Conservation (phyloP, 2,797 vertebrate genomes). For the Mormyrus proboscirostris region DNA sequence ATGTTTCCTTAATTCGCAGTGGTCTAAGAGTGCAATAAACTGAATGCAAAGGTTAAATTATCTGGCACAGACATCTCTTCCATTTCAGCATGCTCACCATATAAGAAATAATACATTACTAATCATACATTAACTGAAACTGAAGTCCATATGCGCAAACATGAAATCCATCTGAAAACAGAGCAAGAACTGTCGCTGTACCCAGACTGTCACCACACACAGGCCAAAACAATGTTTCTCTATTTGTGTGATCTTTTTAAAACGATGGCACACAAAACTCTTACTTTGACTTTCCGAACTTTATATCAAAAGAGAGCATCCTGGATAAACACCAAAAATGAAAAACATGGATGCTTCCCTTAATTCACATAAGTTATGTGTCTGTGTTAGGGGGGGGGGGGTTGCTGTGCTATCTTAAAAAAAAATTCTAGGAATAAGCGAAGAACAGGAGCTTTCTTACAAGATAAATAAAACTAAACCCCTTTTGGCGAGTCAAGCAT, state of each 20-base stretch:
- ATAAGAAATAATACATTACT: neutral
- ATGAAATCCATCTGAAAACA: neutral
- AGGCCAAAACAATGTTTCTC: neutral
- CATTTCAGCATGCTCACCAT: conserved; percentile 3
- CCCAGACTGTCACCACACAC: neutral
- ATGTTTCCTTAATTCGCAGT: neutral
- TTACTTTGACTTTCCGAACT: neutral
- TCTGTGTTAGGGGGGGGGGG: neutral
- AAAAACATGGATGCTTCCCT: neutral
- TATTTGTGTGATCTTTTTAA: neutral
- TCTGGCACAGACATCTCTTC: neutral
- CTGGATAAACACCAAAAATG: neutral
- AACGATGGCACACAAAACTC: neutral
- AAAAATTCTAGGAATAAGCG: neutral
- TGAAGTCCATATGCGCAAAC: neutral
- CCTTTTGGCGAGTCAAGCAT: neutral
- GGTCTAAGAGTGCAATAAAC: neutral
- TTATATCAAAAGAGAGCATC: neutral
- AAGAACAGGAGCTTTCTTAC: neutral
- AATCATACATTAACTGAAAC: neutral
- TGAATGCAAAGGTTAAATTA: neutral
- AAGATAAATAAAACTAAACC: conserved; percentile 5
- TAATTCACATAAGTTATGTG: neutral
- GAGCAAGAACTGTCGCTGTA: neutral
- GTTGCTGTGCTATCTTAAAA: neutral